These are phyloP conservation scores for Yponomeuta evonymella DNA, from an alignment of 2,888 invertebrate species.

Conservation along the genomic window DNA sequence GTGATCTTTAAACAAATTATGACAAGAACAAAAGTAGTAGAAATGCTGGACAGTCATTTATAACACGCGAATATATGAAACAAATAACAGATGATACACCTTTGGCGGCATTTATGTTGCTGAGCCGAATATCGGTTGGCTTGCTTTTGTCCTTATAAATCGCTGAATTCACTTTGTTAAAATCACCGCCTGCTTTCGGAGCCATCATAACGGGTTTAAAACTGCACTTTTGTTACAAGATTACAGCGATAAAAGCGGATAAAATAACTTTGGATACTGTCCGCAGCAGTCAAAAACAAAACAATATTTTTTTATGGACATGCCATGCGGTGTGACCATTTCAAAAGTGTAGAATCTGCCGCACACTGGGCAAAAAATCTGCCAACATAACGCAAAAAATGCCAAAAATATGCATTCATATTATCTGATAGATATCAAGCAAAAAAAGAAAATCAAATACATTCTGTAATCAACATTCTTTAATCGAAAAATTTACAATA, in stretches of 20 bases:
- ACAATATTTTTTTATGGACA: neutral
- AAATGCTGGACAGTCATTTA: slow-evolving; percentile 1
- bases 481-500: too few relatives aligned
- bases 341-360: too few relatives aligned
- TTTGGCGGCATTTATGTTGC: slow-evolving; percentile 99
- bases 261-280: neutral
- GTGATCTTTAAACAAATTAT: slow-evolving; percentile 7
- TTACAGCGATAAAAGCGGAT: slow-evolving; percentile 10
- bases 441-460: too few relatives aligned
- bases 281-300: neutral
- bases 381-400: too few relatives aligned
- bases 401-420: too few relatives aligned
- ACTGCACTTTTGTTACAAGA: slow-evolving; percentile 1
- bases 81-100: slow-evolving; percentile 76
- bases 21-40: slow-evolving; percentile 12
- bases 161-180: slow-evolving; percentile 60
- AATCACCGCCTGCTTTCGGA: slow-evolving; percentile 69
- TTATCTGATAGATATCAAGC: too few relatives aligned
- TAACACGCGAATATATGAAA: slow-evolving; percentile 15
- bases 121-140: slow-evolving; percentile 93
- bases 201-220: slow-evolving; percentile 42
- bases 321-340: too few relatives aligned
- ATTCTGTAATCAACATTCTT: too few relatives aligned
- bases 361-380: too few relatives aligned
- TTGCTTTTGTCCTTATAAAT: slow-evolving; percentile 95